Conservation (phyloP, 2,888 invertebrate genomes). For the Gastrophysa polygoni region DNA sequence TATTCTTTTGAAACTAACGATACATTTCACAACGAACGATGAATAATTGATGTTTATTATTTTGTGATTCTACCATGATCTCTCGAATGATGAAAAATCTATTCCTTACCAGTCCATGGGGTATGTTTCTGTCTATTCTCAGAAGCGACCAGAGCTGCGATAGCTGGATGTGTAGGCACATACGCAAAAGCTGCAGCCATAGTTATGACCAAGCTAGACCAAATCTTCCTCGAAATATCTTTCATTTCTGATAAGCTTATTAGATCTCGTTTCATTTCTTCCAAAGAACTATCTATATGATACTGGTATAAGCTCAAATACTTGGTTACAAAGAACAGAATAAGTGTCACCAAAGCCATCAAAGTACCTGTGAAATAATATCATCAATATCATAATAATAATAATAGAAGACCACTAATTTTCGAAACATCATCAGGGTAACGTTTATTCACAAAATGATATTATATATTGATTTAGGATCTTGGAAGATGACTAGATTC, state of each 20-base stretch:
- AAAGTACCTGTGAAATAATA: not conserved
- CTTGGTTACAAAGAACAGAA: not conserved
- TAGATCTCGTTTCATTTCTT: conserved; percentile 19
- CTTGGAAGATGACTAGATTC: too few species aligned
- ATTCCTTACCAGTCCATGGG: conserved; percentile 30
- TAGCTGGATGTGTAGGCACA: conserved; percentile 26
- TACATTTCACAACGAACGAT: too few species aligned
- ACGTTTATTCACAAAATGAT: too few species aligned
- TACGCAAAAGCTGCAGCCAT: conserved; percentile 19
- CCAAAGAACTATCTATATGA: conserved; percentile 12
- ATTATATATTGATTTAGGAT: too few species aligned
- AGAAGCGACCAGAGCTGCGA: conserved; percentile 33
- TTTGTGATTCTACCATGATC: too few species aligned
- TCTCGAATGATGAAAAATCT: not conserved
- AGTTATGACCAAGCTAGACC: conserved; percentile 26
- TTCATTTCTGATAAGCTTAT: conserved; percentile 15
- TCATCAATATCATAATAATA: too few species aligned
- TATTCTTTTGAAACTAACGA: too few species aligned
- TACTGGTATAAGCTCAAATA: conserved; percentile 17
- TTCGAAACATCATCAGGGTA: too few species aligned
- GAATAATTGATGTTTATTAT: too few species aligned
- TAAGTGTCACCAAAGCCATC: not conserved
- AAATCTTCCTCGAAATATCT: conserved; percentile 16
- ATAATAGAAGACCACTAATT: too few species aligned
- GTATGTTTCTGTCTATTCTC: conserved; percentile 23